Evolutionary conservation across 2,888 invertebrate species (phyloP).

Genomic region (Eristalis arbustorum): DNA sequence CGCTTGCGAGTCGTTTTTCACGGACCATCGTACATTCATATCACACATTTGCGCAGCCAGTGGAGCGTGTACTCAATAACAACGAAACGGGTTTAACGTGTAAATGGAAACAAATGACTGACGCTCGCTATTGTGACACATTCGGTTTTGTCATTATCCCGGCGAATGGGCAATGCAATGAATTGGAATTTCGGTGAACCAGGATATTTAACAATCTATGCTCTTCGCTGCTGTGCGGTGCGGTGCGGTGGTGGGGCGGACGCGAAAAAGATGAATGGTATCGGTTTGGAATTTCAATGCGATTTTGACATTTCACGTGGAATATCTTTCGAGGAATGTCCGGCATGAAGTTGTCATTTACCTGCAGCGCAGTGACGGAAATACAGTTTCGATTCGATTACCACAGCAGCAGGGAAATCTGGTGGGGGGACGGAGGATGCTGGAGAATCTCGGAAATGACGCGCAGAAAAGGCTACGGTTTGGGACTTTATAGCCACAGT

Average conservation of each 20-base stretch:
- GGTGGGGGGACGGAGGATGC: background rate
- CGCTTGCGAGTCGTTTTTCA: background rate
- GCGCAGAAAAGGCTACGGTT: background rate
- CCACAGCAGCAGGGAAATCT: background rate
- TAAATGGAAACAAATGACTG: slow-evolving; percentile 21
- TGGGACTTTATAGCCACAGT: background rate
- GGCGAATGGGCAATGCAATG: background rate
- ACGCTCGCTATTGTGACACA: slow-evolving; percentile 8
- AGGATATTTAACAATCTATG: background rate
- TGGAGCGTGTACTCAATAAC: background rate
- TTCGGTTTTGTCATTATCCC: slow-evolving; percentile 1
- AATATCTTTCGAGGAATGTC: background rate
- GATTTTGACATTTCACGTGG: background rate
- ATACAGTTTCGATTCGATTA: background rate
- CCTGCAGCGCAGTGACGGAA: background rate
- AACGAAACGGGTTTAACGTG: slow-evolving; percentile 1
- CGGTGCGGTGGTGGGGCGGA: background rate
- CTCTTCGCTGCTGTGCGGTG: background rate
- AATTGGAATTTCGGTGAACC: background rate
- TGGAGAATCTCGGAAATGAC: background rate
- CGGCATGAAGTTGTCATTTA: background rate
- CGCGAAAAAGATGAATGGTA: background rate
- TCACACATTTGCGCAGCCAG: slow-evolving; percentile 1
- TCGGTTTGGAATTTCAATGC: background rate
- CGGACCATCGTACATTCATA: slow-evolving; percentile 1